phyloP scores from a whole-genome alignment of 2,113 vertebrate species.

The Grantiella picta region DNA sequence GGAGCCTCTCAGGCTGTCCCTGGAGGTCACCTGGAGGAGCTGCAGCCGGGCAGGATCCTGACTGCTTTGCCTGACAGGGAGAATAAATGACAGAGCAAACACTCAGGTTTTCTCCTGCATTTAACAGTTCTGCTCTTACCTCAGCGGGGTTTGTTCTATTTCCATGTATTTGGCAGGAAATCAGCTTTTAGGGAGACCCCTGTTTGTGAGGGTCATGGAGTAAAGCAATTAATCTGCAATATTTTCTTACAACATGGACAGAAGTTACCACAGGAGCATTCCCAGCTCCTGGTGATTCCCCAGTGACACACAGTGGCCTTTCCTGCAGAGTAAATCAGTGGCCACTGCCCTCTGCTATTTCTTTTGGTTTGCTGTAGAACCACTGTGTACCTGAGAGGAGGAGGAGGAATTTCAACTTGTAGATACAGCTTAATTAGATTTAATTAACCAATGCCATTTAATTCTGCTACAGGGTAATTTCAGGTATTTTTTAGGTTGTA shows the following conservation, averaged over 20 bases:
- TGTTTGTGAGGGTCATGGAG: background rate
- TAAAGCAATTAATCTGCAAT: background rate
- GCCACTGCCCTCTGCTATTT: background rate
- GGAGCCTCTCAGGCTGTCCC: background rate
- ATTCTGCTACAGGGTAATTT: background rate
- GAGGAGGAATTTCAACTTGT: background rate
- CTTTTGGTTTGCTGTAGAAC: background rate
- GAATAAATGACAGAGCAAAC: background rate
- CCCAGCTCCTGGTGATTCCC: background rate
- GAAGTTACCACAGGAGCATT: background rate
- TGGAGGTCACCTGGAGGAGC: background rate
- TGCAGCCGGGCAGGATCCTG: background rate
- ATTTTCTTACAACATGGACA: background rate
- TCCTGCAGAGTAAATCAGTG: background rate
- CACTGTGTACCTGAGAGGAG: background rate
- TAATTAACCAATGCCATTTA: background rate
- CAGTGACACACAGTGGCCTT: background rate
- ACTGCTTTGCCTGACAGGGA: background rate
- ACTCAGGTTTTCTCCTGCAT: background rate
- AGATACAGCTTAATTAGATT: background rate
- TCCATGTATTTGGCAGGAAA: background rate
- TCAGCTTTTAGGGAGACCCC: background rate
- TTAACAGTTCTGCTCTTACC: background rate
- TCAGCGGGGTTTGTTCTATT: background rate
- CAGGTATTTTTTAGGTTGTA: background rate